Conservation (phyloP, 2,113 vertebrate genomes). For the Ovis canadensis region DNA sequence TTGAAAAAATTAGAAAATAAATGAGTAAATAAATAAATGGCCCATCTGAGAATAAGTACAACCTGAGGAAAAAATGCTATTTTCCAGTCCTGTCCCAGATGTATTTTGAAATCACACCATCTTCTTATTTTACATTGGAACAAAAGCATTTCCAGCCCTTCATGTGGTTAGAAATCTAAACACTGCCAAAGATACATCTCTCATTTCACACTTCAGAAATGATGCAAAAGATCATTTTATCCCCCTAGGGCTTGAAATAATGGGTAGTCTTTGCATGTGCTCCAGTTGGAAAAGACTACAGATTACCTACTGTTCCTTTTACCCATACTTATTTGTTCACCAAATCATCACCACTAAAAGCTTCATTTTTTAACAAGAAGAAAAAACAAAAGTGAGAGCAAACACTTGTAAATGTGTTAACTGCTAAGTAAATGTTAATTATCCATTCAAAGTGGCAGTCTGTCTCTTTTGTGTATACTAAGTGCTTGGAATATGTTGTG, state of each 20-base stretch:
- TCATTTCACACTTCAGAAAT: conserved; percentile 62
- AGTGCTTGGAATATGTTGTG: not conserved
- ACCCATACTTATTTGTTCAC: not conserved
- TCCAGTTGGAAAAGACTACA: not conserved
- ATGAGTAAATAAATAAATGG: not conserved
- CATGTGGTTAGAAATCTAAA: conserved; percentile 46
- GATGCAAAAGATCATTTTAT: conserved; percentile 50
- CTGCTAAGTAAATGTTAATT: conserved; percentile 17
- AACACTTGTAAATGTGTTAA: not conserved
- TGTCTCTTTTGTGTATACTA: not conserved
- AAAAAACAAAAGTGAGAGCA: not conserved
- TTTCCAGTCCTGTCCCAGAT: not conserved
- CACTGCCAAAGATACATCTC: conserved; percentile 38
- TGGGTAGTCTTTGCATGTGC: not conserved
- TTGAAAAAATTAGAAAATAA: not conserved
- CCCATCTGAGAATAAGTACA: not conserved
- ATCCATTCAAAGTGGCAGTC: not conserved
- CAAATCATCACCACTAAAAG: not conserved
- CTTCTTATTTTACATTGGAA: conserved; percentile 37
- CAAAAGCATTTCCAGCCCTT: conserved; percentile 38
- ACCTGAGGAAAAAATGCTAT: not conserved
- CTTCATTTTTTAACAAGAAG: not conserved
- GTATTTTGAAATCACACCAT: conserved; percentile 22
- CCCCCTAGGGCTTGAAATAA: conserved; percentile 32
- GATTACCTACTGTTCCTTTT: conserved; percentile 27